Evolutionary conservation across 2,797 vertebrate species (phyloP), one percentile per base, ranked within the genome.

Genomic region (Lepus oiostolus): DNA sequence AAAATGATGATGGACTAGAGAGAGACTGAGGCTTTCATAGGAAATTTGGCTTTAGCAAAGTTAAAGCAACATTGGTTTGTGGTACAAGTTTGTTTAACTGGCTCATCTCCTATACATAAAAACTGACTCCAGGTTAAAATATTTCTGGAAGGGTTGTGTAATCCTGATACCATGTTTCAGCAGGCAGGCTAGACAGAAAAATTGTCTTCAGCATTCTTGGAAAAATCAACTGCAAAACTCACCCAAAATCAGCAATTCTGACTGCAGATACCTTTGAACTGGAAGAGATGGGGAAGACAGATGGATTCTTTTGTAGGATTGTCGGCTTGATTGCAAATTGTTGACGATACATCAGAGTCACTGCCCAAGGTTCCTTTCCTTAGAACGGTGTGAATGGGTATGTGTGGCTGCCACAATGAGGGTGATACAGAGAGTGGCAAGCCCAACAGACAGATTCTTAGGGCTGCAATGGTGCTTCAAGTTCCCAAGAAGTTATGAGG

Each of bases 301-400:
- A 95, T 85, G 98, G 98, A 98, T 98, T 98, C 98, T 96, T 86
- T 98, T 98, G 98, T 98, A 98, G 99, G 99, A 99, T 58, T 14
- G 54, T 58, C 98, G 98, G 98, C 97, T 98, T 96, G 98, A 98
- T 98, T 98, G 98, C 96, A 98, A 98, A 98, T 98, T 28, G 85
- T 63, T 98, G 97, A 92, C 98, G 97, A 97, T 97, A 97, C 97
- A 97, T 13, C 17, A 97, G 97, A 96, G 98, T 98, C 98, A 97
- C 87, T 85, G 97, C 88, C 68, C 96, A 97, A 97, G 96, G 97
- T 96, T 97, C 97, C 97, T 98, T 98, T 97, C 90, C 93, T 97
- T 95, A 97, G 97, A 98, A 98, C 98, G 97, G 67, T 5, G 58
- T 1, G 83, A 32, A 70, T 8, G 1, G 14, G 93, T 50, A 22